phyloP scores from a whole-genome alignment of 2,888 invertebrate genomes.

The Fragum whitleyi region DNA sequence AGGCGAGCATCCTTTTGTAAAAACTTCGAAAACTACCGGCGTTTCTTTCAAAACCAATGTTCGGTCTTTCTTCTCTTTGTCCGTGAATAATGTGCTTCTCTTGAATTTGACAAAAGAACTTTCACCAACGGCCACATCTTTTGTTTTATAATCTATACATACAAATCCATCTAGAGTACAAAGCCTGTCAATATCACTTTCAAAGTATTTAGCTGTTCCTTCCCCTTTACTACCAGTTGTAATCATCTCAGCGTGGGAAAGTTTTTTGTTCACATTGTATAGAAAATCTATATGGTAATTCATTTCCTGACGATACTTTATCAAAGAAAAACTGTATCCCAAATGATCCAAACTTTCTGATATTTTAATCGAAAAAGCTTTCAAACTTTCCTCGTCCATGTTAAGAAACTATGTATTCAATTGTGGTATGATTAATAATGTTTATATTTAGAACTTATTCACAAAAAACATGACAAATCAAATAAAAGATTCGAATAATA shows the following conservation, averaged over 20 bases:
- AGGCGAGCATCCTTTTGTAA: not conserved
- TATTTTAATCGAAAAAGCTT: not conserved
- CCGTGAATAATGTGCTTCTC: too few species aligned
- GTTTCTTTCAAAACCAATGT: not conserved
- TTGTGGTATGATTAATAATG: too few species aligned
- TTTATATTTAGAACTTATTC: too few species aligned
- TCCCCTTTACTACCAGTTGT: not conserved
- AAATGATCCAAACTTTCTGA: not conserved
- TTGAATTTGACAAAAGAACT: too few species aligned
- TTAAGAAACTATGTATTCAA: too few species aligned
- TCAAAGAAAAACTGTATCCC: not conserved
- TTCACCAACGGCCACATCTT: too few species aligned
- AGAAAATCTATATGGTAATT: not conserved
- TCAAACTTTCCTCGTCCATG: not conserved
- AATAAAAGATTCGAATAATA: too few species aligned
- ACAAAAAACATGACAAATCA: too few species aligned
- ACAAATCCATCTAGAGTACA: not conserved
- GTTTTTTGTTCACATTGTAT: not conserved
- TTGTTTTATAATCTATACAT: not conserved
- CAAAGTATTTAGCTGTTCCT: constrained; percentile 1
- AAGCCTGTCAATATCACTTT: not conserved
- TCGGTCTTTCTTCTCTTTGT: not conserved
- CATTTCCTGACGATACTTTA: not conserved
- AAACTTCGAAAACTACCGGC: not conserved
- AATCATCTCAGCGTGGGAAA: not conserved